Percentiles rank a stretch among this genome's conserved stretches.
Conservation (phyloP, 2,888 invertebrate species). For the Synanthedon andrenaeformis region DNA sequence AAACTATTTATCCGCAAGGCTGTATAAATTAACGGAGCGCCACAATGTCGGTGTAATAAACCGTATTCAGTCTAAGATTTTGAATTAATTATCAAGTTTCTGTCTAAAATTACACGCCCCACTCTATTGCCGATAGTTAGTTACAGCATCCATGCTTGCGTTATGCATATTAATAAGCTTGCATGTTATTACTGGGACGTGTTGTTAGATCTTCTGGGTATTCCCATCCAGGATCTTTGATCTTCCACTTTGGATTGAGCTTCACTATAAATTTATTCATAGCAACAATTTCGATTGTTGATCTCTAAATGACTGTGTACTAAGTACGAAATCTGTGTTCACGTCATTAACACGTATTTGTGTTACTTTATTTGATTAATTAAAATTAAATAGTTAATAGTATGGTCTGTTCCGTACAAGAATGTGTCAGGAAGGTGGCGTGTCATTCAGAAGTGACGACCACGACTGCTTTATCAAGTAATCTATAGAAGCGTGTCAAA, state of each 20-base stretch:
- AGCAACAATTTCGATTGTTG: not conserved
- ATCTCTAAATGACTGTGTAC: not conserved
- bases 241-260: not conserved
- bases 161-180: conserved; percentile 58
- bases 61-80: conserved; percentile 42
- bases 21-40: conserved; percentile 19
- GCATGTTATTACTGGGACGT: conserved; percentile 42
- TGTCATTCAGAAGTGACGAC: no score
- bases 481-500: no score
- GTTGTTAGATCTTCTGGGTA: conserved; percentile 8
- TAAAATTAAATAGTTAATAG: no score
- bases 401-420: no score
- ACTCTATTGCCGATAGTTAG: conserved; percentile 43
- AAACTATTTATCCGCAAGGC: conserved; percentile 6
- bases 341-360: no score
- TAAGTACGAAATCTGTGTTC: not conserved
- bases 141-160: conserved; percentile 41
- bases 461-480: no score
- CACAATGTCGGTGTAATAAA: conserved; percentile 35
- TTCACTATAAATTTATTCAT: not conserved
- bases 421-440: no score
- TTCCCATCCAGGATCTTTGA: not conserved
- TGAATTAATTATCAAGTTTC: conserved; percentile 59
- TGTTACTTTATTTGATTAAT: no score
- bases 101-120: conserved; percentile 38